Evolutionary conservation across 2,113 vertebrate genomes (phyloP), one percentile per base, ranked within the genome.

Genomic region (Dendrocopos noguchii): DNA sequence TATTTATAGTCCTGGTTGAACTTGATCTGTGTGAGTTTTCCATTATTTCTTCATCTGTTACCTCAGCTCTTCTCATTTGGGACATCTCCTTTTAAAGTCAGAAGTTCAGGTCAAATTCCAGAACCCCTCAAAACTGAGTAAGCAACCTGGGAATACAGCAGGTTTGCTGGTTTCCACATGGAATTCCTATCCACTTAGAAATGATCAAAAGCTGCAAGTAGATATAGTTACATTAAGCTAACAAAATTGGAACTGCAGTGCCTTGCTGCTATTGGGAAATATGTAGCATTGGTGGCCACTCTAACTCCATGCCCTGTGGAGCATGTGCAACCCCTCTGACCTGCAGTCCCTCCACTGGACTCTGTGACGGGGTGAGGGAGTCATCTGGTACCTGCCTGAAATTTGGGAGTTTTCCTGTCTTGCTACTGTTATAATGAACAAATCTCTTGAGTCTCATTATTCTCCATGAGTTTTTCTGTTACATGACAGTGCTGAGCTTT

Each of bases 261-360:
- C 55, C 55, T 50, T 70, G 24, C 17, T 59, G 81, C 27, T 63
- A 0, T 22, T 81, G 44, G 66, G 50, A 18, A 59, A 4, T 7
- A 4, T 0, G 2, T n/a, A 46, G 76, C 19, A 21, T 10, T 3
- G 3, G 66, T 20, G 52, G 28, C 14, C 1, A 6, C 31, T 44
- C 19, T 4, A 31, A 46, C 60, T 55, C 15, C 0, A 0, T 39
- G 50, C 9, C n/a, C n/a, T 15, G 1, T 2, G 61, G 10, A 71
- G 14, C 8, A 5, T 33, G 8, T 56, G n/a, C 25, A 13, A 0
- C 14, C 39, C 29, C 44, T 59, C 42, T 47, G 42, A 12, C n/a
- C 12, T 28, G 46, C 17, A 14, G 14, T 25, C 18, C 61, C 20
- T n/a, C 6, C 1, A 0, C 25, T 46, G 46, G 24, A 4, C 15